Evolutionary conservation across 2,888 invertebrate species (phyloP).

Genomic region (Molorchus minor): DNA sequence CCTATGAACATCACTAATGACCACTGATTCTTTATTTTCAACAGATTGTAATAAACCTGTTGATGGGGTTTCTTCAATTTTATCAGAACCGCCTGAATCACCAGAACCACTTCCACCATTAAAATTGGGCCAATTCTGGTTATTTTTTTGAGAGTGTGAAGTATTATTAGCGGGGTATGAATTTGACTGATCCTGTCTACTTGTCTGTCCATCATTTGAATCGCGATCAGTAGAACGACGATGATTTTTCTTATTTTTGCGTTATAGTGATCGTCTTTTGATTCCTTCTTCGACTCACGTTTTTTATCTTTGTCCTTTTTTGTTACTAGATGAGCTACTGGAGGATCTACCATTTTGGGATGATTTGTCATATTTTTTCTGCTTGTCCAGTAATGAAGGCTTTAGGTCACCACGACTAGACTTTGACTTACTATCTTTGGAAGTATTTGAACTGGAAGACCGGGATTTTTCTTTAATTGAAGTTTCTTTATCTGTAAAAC

Average conservation of each 20-base stretch:
- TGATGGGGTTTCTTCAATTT: conserved; percentile 37
- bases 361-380: conserved; percentile 46
- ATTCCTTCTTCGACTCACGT: conserved; percentile 50
- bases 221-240: conserved; percentile 82
- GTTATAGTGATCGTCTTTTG: conserved; percentile 78
- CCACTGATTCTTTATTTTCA: conserved; percentile 24
- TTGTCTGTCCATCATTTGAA: conserved; percentile 76
- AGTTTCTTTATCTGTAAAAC: conserved; percentile 36
- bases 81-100: conserved; percentile 58
- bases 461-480: conserved; percentile 43
- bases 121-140: conserved; percentile 43
- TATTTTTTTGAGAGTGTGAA: conserved; percentile 52
- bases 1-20: conserved; percentile 26
- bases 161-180: conserved; percentile 60
- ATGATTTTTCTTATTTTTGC: conserved; percentile 71
- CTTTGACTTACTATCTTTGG: conserved; percentile 50
- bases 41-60: conserved; percentile 1
- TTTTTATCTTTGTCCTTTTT: conserved; percentile 49
- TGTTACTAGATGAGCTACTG: conserved; percentile 32
- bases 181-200: conserved; percentile 57
- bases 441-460: conserved; percentile 38
- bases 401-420: conserved; percentile 50
- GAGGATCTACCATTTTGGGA: conserved; percentile 42
- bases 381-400: conserved; percentile 32
- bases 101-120: conserved; percentile 41